Conservation (phyloP, 2,888 invertebrate species). For the Xestobium rufovillosum region DNA sequence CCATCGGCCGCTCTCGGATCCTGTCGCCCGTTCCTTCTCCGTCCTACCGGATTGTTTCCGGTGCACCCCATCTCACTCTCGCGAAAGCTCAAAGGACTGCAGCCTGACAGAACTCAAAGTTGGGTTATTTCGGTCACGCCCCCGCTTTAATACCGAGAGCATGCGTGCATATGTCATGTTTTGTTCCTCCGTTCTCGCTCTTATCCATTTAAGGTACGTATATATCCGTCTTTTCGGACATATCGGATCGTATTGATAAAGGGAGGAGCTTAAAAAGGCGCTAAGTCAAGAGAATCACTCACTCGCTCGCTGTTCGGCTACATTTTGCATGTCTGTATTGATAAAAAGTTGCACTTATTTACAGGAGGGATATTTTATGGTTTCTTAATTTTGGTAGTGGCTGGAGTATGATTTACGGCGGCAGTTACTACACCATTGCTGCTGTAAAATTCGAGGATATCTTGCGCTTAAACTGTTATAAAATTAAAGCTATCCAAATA, state of each 20-base stretch:
- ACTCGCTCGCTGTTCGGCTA: no score
- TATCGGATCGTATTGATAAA: conserved; percentile 34
- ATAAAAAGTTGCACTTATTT: no score
- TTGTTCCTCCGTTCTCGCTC: conserved; percentile 14
- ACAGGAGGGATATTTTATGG: no score
- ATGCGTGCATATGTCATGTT: conserved; percentile 36
- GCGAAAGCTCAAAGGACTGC: no score
- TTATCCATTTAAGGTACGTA: conserved; percentile 6
- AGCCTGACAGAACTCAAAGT: conserved; percentile 30
- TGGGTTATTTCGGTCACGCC: conserved; percentile 36
- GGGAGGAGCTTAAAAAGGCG: conserved; percentile 39
- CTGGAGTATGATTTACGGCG: no score
- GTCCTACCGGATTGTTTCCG: conserved; percentile 31
- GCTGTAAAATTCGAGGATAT: no score
- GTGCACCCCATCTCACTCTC: conserved; percentile 18
- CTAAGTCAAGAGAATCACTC: conserved; percentile 43
- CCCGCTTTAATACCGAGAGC: conserved; percentile 35
- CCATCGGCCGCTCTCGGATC: conserved; percentile 27
- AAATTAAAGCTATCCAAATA: no score
- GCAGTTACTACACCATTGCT: no score
- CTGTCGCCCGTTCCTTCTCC: conserved; percentile 31
- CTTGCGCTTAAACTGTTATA: no score
- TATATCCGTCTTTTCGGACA: conserved; percentile 21
- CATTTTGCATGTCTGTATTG: no score
- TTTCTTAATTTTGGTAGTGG: no score